Evolutionary conservation across 2,797 vertebrate genomes (phyloP), one percentile per base, ranked within the genome.

Genomic region (Miichthys miiuy): DNA sequence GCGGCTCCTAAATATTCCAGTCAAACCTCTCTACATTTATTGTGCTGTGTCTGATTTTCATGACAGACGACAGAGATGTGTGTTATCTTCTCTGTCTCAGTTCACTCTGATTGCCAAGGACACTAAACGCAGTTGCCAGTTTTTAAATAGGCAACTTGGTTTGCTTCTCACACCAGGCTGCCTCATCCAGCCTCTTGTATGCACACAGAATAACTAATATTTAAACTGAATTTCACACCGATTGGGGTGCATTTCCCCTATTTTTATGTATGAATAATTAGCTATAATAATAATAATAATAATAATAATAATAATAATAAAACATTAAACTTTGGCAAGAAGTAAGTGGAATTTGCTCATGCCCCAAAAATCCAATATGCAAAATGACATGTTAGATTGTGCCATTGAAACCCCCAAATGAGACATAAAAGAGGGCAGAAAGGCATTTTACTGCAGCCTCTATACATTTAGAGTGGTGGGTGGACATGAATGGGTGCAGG

Each of bases 81-180:
- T 34, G 41, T 41, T 67, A 21, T 69, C 25, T 27, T 8, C 25
- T 27, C 50, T 18, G 25, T 54, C 34, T 81, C 67, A 38, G 21
- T 51, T 81, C 65, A 38, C 82, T 72, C 47, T 38, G 4, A 34
- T 20, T 79, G 46, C 60, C 64, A 72, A 67, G 20, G 14, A 72
- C 61, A 44, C 62, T 20, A 21, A 44, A 58, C 50, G 20, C 67
- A 48, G n/a, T 41, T 75, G 60, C 54, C 75, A 81, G 50, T 12
- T 85, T 75, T 69, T 68, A 65, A 87, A 79, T 13, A 58, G 68
- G 58, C 72, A 88, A 77, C 87, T 89, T 88, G 80, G 73, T 87
- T 76, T 78, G 58, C 75, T 71, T 71, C 68, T 85, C 81, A 81
- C 88, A 82, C 65, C 72, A 68, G 42, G 9, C 77, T 61, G 74